Conservation (phyloP, 2,113 vertebrate species). For the Naja naja region DNA sequence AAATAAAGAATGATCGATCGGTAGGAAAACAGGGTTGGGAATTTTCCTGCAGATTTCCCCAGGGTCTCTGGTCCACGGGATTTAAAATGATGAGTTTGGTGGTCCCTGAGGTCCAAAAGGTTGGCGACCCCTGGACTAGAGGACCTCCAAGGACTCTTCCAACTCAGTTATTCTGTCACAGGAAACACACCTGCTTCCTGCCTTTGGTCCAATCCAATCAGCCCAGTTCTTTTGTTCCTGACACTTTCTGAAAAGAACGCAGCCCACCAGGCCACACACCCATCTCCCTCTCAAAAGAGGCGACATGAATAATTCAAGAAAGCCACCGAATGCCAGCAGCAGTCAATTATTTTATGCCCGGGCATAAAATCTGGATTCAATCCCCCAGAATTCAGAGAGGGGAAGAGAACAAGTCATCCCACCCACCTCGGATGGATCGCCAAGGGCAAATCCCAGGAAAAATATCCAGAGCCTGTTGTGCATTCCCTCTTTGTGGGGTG, state of each 20-base stretch:
- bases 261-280: not conserved
- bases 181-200: not conserved
- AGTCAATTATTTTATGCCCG: not conserved
- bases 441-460: slow-evolving; percentile 55
- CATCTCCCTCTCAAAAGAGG: not conserved
- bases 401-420: not conserved
- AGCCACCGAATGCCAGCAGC: not conserved
- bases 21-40: no score
- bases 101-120: no score
- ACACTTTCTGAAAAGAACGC: not conserved
- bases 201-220: not conserved
- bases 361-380: not conserved
- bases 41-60: no score
- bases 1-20: no score
- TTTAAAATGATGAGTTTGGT: no score
- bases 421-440: slow-evolving; percentile 37
- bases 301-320: not conserved
- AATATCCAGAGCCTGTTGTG: slow-evolving; percentile 23
- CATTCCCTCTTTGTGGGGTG: slow-evolving; percentile 53
- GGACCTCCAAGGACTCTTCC: no score
- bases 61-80: no score
- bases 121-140: no score
- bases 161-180: no score
- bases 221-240: not conserved
- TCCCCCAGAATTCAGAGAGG: not conserved